These are phyloP conservation scores for Rugalucina vietnamica DNA, from an alignment of 2,888 invertebrate genomes.

Conservation along the genomic window DNA sequence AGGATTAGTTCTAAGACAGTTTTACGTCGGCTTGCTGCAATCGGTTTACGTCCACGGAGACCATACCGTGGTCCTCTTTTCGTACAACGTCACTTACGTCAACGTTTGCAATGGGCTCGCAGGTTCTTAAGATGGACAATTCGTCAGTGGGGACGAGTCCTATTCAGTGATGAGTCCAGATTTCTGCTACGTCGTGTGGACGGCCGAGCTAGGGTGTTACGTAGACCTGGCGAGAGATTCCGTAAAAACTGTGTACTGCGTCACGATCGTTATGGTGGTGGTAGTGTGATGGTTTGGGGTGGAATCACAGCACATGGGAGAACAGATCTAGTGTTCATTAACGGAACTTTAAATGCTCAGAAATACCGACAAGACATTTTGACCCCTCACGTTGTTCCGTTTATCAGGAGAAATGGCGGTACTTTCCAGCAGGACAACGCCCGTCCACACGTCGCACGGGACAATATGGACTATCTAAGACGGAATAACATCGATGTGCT, in stretches of 20 bases:
- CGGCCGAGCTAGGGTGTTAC: not conserved
- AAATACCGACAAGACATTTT: not conserved
- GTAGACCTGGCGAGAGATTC: not conserved
- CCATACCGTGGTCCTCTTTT: not conserved
- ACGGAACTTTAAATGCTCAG: constrained; percentile 2
- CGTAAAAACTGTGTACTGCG: not conserved
- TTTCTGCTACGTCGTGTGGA: not conserved
- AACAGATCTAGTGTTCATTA: not conserved
- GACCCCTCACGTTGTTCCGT: not conserved
- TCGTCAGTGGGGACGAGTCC: not conserved
- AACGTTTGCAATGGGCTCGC: not conserved
- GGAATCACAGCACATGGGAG: not conserved
- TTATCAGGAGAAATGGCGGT: not conserved
- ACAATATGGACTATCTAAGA: not conserved
- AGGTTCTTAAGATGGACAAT: not conserved
- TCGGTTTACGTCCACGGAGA: not conserved
- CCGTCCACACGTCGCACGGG: not conserved
- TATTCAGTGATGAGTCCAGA: not conserved
- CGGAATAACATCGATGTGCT: not conserved
- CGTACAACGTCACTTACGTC: not conserved
- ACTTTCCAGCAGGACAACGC: not conserved
- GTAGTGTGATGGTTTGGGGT: constrained; percentile 2
- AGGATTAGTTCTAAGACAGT: not conserved
- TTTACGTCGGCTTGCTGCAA: not conserved
- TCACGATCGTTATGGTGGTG: constrained; percentile 17